Evolutionary conservation across 2,113 vertebrate genomes (phyloP).

Genomic region (Pomatorhinus ruficollis): DNA sequence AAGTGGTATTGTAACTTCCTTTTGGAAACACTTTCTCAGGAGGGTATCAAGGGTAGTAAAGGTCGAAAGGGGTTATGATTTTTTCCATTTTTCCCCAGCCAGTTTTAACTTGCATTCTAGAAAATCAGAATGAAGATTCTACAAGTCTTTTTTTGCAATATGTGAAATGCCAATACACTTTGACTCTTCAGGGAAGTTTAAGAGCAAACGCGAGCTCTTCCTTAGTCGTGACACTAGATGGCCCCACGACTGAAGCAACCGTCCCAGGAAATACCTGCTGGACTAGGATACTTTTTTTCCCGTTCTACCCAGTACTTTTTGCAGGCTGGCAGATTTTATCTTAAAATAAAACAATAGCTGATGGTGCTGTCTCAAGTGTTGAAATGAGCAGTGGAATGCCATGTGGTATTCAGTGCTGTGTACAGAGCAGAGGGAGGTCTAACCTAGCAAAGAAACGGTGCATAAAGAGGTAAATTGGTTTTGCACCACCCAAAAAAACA

Average conservation of each 20-base stretch:
- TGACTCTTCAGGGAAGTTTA: neutral
- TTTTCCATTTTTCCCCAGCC: neutral
- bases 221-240: conserved; percentile 63
- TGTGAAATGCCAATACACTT: neutral
- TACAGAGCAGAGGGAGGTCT: neutral
- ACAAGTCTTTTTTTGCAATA: neutral
- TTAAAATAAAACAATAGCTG: neutral
- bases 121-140: neutral
- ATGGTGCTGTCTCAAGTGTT: neutral
- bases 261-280: neutral
- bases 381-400: neutral
- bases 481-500: neutral
- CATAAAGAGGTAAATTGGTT: neutral
- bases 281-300: neutral
- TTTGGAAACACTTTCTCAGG: neutral
- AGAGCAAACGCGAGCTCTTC: neutral
- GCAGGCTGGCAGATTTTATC: neutral
- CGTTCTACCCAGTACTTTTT: neutral
- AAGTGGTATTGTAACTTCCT: neutral
- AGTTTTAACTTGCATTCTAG: neutral
- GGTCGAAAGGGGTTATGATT: neutral
- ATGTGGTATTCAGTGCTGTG: accelerated
- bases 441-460: too few species aligned
- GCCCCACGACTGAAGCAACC: conserved; percentile 42
- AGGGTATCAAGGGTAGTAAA: neutral